Conservation (phyloP, 1,140 invertebrate genomes). For the Drosophila willistoni region DNA sequence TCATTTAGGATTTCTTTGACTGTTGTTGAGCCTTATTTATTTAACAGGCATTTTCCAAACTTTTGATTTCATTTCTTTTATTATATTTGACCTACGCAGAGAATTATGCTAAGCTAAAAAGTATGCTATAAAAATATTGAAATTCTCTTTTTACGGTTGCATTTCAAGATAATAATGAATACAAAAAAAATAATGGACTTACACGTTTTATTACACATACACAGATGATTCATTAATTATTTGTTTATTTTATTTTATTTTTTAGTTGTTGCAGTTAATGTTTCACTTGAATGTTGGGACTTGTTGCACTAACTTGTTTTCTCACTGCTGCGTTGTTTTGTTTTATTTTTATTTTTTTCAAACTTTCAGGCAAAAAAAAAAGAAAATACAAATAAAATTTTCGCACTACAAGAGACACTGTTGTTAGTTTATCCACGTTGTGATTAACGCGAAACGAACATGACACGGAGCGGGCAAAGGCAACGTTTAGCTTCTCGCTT, state of each 20-base stretch:
- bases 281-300: constrained; percentile 49
- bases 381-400: background rate
- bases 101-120: constrained; percentile 9
- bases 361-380: background rate
- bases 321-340: constrained; percentile 17
- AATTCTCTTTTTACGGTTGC: background rate
- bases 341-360: background rate
- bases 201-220: background rate
- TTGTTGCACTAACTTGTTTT: constrained; percentile 53
- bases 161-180: background rate
- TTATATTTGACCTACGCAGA: background rate
- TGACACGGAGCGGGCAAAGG: background rate
- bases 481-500: constrained; percentile 12
- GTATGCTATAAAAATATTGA: constrained; percentile 4
- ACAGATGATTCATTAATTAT: background rate
- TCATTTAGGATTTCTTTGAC: constrained; percentile 34
- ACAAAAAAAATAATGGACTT: background rate
- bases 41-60: constrained; percentile 32
- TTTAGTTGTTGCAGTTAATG: constrained; percentile 25
- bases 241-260: constrained; percentile 10
- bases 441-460: constrained; percentile 8
- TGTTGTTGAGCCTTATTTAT: constrained; percentile 29
- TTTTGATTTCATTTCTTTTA: constrained; percentile 2
- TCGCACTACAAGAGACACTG: background rate
- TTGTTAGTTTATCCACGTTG: background rate